phyloP scores from a whole-genome alignment of 2,888 invertebrate species.

The Apodemia duryi region DNA sequence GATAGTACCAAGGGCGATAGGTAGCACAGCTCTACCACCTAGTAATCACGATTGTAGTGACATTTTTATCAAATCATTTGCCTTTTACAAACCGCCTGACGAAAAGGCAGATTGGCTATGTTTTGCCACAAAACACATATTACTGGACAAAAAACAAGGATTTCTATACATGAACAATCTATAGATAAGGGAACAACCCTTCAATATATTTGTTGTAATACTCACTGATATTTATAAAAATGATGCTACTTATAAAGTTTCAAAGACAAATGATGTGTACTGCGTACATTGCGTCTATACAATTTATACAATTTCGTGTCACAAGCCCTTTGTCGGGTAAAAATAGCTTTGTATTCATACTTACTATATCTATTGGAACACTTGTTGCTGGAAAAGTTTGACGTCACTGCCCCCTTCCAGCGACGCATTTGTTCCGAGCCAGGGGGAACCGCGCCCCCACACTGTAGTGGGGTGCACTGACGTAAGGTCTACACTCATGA shows the following conservation, averaged over 20 bases:
- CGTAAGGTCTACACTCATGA: constrained; percentile 67
- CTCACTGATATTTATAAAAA: neutral
- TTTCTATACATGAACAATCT: too few relatives aligned
- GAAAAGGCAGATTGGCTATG: too few relatives aligned
- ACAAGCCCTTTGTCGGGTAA: constrained; percentile 51
- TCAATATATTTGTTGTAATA: neutral
- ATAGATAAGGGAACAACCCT: too few relatives aligned
- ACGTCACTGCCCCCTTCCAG: constrained; percentile 61
- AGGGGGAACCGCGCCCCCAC: constrained; percentile 55
- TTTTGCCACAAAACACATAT: too few relatives aligned
- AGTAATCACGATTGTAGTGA: neutral
- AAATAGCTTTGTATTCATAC: constrained; percentile 57
- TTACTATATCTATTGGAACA: constrained; percentile 54
- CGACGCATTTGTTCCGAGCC: constrained; percentile 35
- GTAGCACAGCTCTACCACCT: neutral
- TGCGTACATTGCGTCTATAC: constrained; percentile 4
- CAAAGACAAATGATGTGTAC: neutral
- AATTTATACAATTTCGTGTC: constrained; percentile 20
- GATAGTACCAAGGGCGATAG: neutral
- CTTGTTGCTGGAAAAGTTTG: constrained; percentile 71
- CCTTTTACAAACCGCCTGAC: too few relatives aligned
- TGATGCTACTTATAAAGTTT: neutral
- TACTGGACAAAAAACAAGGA: too few relatives aligned
- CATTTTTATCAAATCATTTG: too few relatives aligned
- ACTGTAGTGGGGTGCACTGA: constrained; percentile 50